Conservation (phyloP, 2,113 vertebrate genomes). For the Megaleporinus macrocephalus region DNA sequence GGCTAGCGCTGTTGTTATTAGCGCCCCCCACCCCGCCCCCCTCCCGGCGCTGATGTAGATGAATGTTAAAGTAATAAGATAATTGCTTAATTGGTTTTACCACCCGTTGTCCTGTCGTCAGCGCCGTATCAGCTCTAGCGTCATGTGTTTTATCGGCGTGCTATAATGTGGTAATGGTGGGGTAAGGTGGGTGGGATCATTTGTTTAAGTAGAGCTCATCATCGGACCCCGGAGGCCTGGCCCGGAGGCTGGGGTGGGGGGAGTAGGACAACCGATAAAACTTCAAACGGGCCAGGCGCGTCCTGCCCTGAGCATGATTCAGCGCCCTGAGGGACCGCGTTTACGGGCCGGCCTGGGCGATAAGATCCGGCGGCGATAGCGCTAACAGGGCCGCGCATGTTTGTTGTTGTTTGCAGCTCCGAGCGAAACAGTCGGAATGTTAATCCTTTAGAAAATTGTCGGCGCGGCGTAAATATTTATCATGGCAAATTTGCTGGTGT, state of each 20-base stretch:
- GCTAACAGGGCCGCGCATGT: slow-evolving; percentile 68
- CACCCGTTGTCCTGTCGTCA: slow-evolving; percentile 54
- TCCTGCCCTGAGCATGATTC: slow-evolving; percentile 63
- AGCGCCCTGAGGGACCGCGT: slow-evolving; percentile 67
- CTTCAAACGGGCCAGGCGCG: slow-evolving; percentile 70
- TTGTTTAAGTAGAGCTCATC: slow-evolving; percentile 61
- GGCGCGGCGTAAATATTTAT: slow-evolving; percentile 77
- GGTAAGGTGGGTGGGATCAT: slow-evolving; percentile 63
- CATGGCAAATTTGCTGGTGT: slow-evolving; percentile 71
- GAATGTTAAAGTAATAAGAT: not conserved
- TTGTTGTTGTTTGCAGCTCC: slow-evolving; percentile 73
- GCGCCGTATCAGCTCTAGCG: slow-evolving; percentile 28
- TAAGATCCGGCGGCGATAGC: slow-evolving; percentile 72
- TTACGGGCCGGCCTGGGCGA: slow-evolving; percentile 67
- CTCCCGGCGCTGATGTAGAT: not conserved
- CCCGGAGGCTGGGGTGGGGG: too few relatives aligned
- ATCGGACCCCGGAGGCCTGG: slow-evolving; percentile 57
- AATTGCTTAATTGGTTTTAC: slow-evolving; percentile 40
- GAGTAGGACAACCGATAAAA: slow-evolving; percentile 26
- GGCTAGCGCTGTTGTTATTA: too few relatives aligned
- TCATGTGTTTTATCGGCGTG: slow-evolving; percentile 16
- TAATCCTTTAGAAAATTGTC: slow-evolving; percentile 66
- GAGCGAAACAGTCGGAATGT: slow-evolving; percentile 58
- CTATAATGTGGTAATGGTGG: slow-evolving; percentile 72
- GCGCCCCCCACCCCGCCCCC: not conserved